Base-by-base conservation (phyloP, 2,888 invertebrate species). In the Thymelicus acteon region DNA sequence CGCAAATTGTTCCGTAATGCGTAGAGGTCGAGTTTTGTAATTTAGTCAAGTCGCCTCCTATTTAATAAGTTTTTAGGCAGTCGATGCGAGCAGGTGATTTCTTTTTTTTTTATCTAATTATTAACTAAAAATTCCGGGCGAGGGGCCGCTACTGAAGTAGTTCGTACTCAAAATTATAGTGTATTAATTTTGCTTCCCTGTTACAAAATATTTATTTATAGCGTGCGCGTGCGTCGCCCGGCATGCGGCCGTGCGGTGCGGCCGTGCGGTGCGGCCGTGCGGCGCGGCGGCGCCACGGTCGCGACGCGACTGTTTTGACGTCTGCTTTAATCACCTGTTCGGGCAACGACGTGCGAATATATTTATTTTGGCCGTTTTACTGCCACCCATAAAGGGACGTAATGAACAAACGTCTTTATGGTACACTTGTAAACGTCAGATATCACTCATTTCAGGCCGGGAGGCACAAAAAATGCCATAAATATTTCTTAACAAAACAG, bases 31-130 rank as follows among this genome's bases (percentile, higher is more conserved):
- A 87, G 84, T 91, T 92, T 92, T 88, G 90, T 93, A 93, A 93
- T 93, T 93, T 92, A 90, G 92, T 92, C 87, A 88, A 88, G 92
- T 91, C 87, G 90, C 91, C 92, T 93, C 92, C 92, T 93, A 91
- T 93, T 93, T 93, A 92, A 92, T 92, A 89, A 88, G 86, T 87
- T 92, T 89, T 89, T 88, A 84, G 85, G 80, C 81, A 82, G 80
- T 78, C 80, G 82, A 78, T 82, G 82, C 79, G 82, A 79, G 89
- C 92, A 92, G 92, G 93, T 92, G 92, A 77, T 84, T 90, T 87
- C 86, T 87, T 86, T 85, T 85, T 85, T 85, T 78, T 72, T 69
- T 47, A 54, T 74, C 69, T 61, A 69, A 76, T 79, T 83, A 84
- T 84, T 84, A 75, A 79, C 75, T 79, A 83, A 87, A 86, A 86